Base-by-base conservation (phyloP, 2,113 vertebrate genomes). In the Aplodontia rufa region DNA sequence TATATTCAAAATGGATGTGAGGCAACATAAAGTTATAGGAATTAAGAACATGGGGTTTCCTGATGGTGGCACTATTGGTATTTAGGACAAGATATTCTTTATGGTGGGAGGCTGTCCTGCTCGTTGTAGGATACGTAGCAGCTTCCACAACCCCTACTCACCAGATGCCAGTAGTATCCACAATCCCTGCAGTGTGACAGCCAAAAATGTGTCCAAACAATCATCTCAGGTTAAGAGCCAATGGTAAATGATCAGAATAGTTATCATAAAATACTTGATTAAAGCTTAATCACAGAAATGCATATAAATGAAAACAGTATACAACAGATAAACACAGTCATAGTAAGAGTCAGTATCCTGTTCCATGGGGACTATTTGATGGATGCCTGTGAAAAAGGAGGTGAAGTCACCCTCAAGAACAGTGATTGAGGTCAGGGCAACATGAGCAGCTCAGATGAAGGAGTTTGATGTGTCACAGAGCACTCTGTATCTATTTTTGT, bases 401-500 rank as follows among this genome's bases (percentile, higher is more conserved):
- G 37, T 72, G 19, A 45, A 42, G 69, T 78, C 20, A 42, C 69
- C 14, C 66, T 87, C 53, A 47, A 89, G 0, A 2, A 49, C 55
- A 85, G 68, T 12, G 14, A 5, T 1, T 66, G 93, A 95, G 49
- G 91, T 89, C 80, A 91, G 60, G 90, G 53, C 10, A 66, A 51
- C 40, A 0, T n/a, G 81, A 90, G 62, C 86, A 81, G 9, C 20
- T 84, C 83, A n/a, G 45, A 86, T 74, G 92, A 37, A 40, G 20
- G 53, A 60, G 72, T 97, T 17, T 95, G 81, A 87, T 80, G 13
- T 71, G 64, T 32, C 79, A 58, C 47, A 71, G 0, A 89, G 64
- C 53, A 79, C 10, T 68, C 40, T 6, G 6, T 93, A 64, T 96
- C 93, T 97, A 94, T 95, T 91, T 96, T 68, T 93, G 78, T 94